A percentile compares a stretch with the other conserved stretches of the same genome.
These are phyloP conservation scores for Troides helena DNA, from an alignment of 2,888 invertebrate species.

Conservation along the genomic window DNA sequence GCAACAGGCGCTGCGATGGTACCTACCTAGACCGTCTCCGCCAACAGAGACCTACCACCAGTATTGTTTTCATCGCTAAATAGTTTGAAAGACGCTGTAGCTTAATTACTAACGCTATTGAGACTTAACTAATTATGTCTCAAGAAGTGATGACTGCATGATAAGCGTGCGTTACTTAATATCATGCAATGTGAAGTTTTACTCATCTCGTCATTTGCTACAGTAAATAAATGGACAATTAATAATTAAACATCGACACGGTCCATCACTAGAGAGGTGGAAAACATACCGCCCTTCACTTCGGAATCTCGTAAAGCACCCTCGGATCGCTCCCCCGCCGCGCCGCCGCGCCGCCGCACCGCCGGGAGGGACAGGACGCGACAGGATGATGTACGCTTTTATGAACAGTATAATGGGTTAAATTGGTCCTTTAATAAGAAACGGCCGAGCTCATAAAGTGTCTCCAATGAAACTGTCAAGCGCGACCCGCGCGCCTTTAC, in stretches of 20 bases:
- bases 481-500: slow-evolving; percentile 52
- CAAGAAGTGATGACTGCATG: too few relatives aligned
- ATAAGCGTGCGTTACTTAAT: too few relatives aligned
- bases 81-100: too few relatives aligned
- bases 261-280: slow-evolving; percentile 51
- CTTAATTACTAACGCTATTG: too few relatives aligned
- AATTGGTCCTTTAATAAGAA: slow-evolving; percentile 76
- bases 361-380: slow-evolving; percentile 55
- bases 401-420: slow-evolving; percentile 76
- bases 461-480: slow-evolving; percentile 64
- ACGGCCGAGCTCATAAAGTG: slow-evolving; percentile 64
- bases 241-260: not conserved
- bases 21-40: too few relatives aligned
- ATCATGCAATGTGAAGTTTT: too few relatives aligned
- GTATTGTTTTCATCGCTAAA: too few relatives aligned
- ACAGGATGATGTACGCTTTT: slow-evolving; percentile 77
- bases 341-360: slow-evolving; percentile 32
- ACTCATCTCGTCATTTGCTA: too few relatives aligned
- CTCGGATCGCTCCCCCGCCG: slow-evolving; percentile 50
- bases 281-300: slow-evolving; percentile 68
- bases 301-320: slow-evolving; percentile 71
- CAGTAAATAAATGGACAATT: too few relatives aligned
- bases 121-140: too few relatives aligned
- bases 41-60: too few relatives aligned
- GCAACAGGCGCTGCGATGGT: too few relatives aligned